Evolutionary conservation across 2,797 vertebrate species (phyloP), one percentile per base, ranked within the genome.

Genomic region (Synanceia verrucosa): DNA sequence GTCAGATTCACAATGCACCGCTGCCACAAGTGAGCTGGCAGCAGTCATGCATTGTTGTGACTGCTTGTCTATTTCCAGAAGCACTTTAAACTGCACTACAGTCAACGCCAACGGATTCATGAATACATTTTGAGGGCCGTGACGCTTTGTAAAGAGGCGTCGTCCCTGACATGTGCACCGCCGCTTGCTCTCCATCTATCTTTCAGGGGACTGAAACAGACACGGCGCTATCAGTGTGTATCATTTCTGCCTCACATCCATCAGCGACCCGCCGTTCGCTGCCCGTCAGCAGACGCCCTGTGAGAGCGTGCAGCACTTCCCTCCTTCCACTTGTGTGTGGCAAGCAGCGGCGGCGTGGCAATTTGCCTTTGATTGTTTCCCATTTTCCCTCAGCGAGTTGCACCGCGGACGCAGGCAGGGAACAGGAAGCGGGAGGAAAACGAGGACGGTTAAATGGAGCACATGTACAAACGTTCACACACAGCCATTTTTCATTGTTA

Each of bases 361-460:
- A 90, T 90, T 89, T 91, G 76, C 78, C 55, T 64, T 70, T 88
- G 86, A 92, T 91, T 88, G 88, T 88, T 91, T 90, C 76, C 81
- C 73, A 83, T 88, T 87, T 90, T 76, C 80, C 85, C 77, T 52
- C 21, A 2, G 79, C 46, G 56, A 75, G 79, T 86, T 63, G 29
- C 9, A 61, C 64, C 67, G 31, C 3, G 21, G 73, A 69, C 46
- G 70, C 71, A 65, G 59, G 51, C 31, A 4, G 59, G 19, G 50
- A 44, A 44, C 37, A 53, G 44, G 56, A 48, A 34, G 61, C 2
- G 23, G 14, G 16, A 29, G 39, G 12, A 13, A 70, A 70, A 21
- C 2, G 24, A 48, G 24, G 64, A n/a, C 3, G 52, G 73, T 67
- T 70, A 63, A 70, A 84, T 73, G 52, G 55, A 80, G 57, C 51